These are phyloP conservation scores for Apoda limacodes DNA, from an alignment of 2,888 invertebrate genomes.

Conservation along the genomic window DNA sequence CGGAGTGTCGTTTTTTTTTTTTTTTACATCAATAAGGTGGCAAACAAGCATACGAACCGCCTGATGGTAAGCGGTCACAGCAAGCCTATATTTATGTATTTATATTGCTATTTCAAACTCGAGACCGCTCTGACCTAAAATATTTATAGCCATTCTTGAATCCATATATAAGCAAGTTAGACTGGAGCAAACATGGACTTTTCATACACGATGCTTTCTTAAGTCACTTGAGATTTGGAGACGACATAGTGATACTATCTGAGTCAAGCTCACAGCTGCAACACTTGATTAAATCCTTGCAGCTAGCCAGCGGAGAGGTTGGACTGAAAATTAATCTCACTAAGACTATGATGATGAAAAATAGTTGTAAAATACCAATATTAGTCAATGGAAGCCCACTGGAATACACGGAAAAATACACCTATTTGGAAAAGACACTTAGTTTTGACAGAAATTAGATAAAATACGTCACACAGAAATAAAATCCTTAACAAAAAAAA, in stretches of 20 bases:
- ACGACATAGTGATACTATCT: too few relatives aligned
- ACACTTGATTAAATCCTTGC: constrained; percentile 2
- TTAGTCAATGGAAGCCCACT: constrained; percentile 1
- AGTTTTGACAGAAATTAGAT: constrained; percentile 7
- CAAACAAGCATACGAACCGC: too few relatives aligned
- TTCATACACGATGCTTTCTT: not conserved
- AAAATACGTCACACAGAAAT: too few relatives aligned
- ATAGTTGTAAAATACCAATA: constrained; percentile 5
- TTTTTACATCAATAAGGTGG: too few relatives aligned
- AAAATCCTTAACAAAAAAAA: too few relatives aligned
- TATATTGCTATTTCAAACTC: too few relatives aligned
- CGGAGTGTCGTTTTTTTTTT: too few relatives aligned
- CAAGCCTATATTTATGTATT: too few relatives aligned
- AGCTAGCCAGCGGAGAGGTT: constrained; percentile 3
- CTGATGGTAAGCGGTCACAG: too few relatives aligned
- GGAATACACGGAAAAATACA: constrained; percentile 7
- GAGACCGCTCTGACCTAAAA: too few relatives aligned
- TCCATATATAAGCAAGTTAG: constrained; percentile 2
- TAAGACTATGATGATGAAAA: constrained; percentile 8
- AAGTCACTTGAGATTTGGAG: too few relatives aligned
- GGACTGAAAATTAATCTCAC: too few relatives aligned
- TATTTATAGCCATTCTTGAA: constrained; percentile 6
- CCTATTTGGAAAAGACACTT: constrained; percentile 5
- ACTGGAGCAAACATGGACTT: constrained; percentile 1
- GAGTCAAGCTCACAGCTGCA: constrained; percentile 5